Evolutionary conservation across 2,797 vertebrate genomes (phyloP).

Genomic region (Sebastes iracundus): DNA sequence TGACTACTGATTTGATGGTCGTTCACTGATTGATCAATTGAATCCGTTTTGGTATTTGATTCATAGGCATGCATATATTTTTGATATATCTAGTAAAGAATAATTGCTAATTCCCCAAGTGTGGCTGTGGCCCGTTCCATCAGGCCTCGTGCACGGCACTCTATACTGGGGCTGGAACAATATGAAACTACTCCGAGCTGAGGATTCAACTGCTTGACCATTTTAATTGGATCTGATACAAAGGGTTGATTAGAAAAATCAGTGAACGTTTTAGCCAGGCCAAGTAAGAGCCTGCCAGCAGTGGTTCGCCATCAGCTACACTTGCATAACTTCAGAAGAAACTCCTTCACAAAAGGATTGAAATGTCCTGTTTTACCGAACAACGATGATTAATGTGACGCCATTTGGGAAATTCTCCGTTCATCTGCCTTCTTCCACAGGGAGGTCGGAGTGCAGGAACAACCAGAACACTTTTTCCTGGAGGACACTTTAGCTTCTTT

Average conservation of each 20-base stretch:
- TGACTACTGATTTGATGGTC: neutral
- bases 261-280: neutral
- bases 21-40: neutral
- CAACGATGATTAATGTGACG: neutral
- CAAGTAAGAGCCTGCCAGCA: neutral
- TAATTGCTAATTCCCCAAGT: neutral
- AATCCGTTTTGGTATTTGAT: neutral
- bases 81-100: neutral
- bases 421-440: neutral
- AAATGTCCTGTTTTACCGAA: conserved; percentile 1
- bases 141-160: neutral
- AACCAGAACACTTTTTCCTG: neutral
- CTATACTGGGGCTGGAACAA: neutral
- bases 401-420: conserved; percentile 8
- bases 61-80: neutral
- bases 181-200: conserved; percentile 14
- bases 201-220: neutral
- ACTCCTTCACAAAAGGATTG: neutral
- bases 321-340: neutral
- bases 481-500: neutral
- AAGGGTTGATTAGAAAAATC: conserved; percentile 13
- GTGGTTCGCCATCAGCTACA: neutral
- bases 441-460: conserved; percentile 2
- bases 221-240: conserved; percentile 23
- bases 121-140: neutral